These are phyloP conservation scores for Agrotis puta DNA, from an alignment of 2,888 invertebrate species.

Conservation along the genomic window DNA sequence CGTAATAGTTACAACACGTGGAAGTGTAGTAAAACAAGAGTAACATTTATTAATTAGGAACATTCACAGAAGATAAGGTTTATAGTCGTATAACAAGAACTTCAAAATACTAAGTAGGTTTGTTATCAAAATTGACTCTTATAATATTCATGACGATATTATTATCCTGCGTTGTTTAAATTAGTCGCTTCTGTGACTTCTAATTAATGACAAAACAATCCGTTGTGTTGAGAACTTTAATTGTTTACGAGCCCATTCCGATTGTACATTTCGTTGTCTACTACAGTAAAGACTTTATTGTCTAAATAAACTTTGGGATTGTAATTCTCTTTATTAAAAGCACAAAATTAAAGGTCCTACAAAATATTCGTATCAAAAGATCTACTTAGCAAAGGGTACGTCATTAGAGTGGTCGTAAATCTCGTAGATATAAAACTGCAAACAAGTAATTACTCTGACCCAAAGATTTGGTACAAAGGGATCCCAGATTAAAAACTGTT, in stretches of 20 bases:
- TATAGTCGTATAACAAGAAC: conserved; percentile 10
- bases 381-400: conserved; percentile 56
- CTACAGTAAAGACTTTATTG: conserved; percentile 48
- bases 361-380: conserved; percentile 48
- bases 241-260: conserved; percentile 54
- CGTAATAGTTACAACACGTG: not conserved
- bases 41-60: not conserved
- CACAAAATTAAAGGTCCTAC: conserved; percentile 43
- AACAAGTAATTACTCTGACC: conserved; percentile 67
- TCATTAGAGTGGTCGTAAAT: conserved; percentile 64
- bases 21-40: conserved; percentile 2
- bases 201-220: conserved; percentile 59
- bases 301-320: conserved; percentile 45
- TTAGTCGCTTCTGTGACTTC: conserved; percentile 41
- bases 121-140: conserved; percentile 44
- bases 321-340: conserved; percentile 49
- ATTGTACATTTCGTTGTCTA: conserved; percentile 50
- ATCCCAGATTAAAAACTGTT: conserved; percentile 68
- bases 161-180: conserved; percentile 42
- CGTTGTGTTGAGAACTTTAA: conserved; percentile 54
- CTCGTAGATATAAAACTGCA: conserved; percentile 66
- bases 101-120: conserved; percentile 13
- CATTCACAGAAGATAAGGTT: conserved; percentile 16
- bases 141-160: conserved; percentile 39
- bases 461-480: conserved; percentile 68